Evolutionary conservation across 2,888 invertebrate genomes (phyloP), one percentile per base, ranked within the genome.

Genomic region (Brachylomia viminalis): DNA sequence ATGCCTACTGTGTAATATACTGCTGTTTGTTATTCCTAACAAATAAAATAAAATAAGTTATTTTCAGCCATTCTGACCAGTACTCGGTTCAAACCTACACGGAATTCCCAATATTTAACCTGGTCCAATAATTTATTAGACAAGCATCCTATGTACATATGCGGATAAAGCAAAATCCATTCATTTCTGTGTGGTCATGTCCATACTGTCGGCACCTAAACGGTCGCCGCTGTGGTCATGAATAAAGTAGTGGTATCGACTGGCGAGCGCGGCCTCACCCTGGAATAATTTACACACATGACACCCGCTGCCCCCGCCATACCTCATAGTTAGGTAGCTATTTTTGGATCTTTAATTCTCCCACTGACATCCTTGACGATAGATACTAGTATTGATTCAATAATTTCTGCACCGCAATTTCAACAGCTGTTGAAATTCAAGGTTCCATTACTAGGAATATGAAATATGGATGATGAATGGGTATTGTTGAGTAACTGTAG

Each of bases 191-290:
- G 81, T 76, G 82, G 91, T 82, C 89, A 90, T 92, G 89, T 94
- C 93, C 92, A 92, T 86, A 88, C 86, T 88, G 89, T 86, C 81
- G 84, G 82, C 89, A 88, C 83, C 91, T 94, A 95, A 95, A 93
- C 92, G 94, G 85, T 91, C 89, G 92, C 88, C 92, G 89, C 92
- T 86, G 90, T 87, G 91, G 93, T 94, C 95, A 95, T 96, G 95
- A 96, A 96, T 96, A 95, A 96, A 92, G 93, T 92, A 96, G 95
- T 91, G 90, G 87, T 96, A 96, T 96, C 94, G 96, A 96, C 96
- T 95, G 91, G 80, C 86, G 86, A 82, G 87, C 82, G 88, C 91
- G 92, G 92, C 94, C 93, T 93, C 92, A 90, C 92, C 91, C 91
- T 88, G 89, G 93, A 95, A 95, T 95, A 94, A 96, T 95, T 95